phyloP scores from a whole-genome alignment of 1,140 invertebrate genomes.

The Cherax destructor region DNA sequence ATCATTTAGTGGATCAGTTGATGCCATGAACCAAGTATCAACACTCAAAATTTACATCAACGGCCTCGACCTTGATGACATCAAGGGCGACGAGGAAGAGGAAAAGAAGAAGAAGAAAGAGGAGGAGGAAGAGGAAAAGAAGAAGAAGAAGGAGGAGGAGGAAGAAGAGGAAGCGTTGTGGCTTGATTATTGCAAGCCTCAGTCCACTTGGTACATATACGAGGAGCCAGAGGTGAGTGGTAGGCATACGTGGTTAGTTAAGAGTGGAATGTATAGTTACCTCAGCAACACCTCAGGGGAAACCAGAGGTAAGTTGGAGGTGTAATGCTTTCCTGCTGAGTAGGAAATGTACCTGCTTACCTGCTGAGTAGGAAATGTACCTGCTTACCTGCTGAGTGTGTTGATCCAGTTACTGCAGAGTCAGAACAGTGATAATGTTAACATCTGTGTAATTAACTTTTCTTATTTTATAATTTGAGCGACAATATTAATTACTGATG shows the following conservation, averaged over 20 bases:
- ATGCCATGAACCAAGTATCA: slow-evolving; percentile 10
- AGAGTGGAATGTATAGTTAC: too few species aligned
- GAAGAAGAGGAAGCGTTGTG: not conserved
- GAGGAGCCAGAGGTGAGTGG: slow-evolving; percentile 38
- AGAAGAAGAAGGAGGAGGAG: not conserved
- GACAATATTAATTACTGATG: too few species aligned
- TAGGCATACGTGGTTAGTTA: not conserved
- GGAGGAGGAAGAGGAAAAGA: slow-evolving; percentile 8
- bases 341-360: too few species aligned
- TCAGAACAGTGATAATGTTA: too few species aligned
- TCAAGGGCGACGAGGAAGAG: slow-evolving; percentile 30
- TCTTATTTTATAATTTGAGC: too few species aligned
- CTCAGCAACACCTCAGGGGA: not conserved
- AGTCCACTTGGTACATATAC: slow-evolving; percentile 37
- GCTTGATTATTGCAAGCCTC: not conserved
- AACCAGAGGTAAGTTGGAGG: not conserved
- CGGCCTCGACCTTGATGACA: not conserved
- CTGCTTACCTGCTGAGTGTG: not conserved
- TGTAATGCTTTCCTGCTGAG: not conserved
- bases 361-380: too few species aligned
- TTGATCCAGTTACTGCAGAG: too few species aligned
- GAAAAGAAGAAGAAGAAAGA: not conserved
- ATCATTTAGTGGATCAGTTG: not conserved
- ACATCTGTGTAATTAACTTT: too few species aligned
- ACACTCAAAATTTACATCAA: slow-evolving; percentile 48